Base-by-base conservation (phyloP, 1,140 invertebrate genomes). In the Aphaenogaster floridana region DNA sequence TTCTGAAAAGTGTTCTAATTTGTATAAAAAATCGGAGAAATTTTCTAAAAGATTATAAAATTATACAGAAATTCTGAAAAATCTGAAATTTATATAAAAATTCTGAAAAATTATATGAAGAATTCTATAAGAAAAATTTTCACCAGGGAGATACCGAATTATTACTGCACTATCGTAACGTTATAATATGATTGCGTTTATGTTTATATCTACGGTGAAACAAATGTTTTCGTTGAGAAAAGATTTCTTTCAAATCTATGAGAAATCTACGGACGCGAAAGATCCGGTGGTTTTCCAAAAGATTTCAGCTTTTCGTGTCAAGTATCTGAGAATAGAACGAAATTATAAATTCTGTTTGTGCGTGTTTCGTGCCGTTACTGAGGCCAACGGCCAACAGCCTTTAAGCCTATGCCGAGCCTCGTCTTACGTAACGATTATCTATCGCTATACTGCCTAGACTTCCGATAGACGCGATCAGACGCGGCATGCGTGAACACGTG, bases 361-460 rank as follows among this genome's bases (percentile, higher is more conserved):
- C 42, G 21, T 34, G 48, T 54, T 63, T 52, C 52, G 17, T 57
- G 34, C 77, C 45, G 69, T 64, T 50, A 87, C 45, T 39, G 61
- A 86, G 89, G 89, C 76, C 91, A 91, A 92, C 72, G 89, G 89
- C 76, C 91, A 91, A 92, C 68, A 88, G 86, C 89, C 91, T 92
- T 57, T 63, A 83, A 63, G 86, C 74, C 42, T 81, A 80, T 64
- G 79, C 52, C 69, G 54, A 78, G 79, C 59, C 13, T 84, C 69
- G 52, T 74, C 80, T 93, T 92, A 90, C 80, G 76, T 93, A 92
- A 92, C 34, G 84, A 92, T 92, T 91, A 92, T 91, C 88, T 88
- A 89, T 89, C 54, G 69, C 57, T 78, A 28, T 28, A 61, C 50
- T 57, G 88, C 79, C 86, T 89, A 92, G 91, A 93, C 92, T 89